Evolutionary conservation across 1,140 invertebrate genomes (phyloP), one percentile per base, ranked within the genome.

Genomic region (Zaprionus capensis): DNA sequence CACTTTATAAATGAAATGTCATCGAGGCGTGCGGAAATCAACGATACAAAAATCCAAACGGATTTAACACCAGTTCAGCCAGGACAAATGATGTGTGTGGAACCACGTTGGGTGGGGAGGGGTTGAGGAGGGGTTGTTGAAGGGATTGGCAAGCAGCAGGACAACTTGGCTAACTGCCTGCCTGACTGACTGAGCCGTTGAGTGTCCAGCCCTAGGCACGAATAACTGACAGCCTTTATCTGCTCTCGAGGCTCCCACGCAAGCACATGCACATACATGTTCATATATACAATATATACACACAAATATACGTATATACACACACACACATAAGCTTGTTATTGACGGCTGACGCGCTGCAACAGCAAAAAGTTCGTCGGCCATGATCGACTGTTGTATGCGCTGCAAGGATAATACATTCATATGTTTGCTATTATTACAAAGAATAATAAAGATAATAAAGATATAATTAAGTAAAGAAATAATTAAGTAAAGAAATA

Each of bases 1-100:
- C 85, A 90, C 82, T 90, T 90, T 90, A 90, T 90, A 90, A 90
- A 90, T 90, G 85, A 85, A 90, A 85, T 90, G 85, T 90, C 85
- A 90, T 90, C 90, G 79, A 90, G 81, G 85, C 81, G 77, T 90
- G 85, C 66, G 85, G 81, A 82, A 81, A 88, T 90, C 85, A 90
- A 67, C 64, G 76, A 81, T 75, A 75, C 61, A 71, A 71, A 81
- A 75, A 75, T 71, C 70, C 76, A 81, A 69, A 70, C 86, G 78
- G 80, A 87, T 88, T 87, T 86, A 87, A 87, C 84, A 87, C 78
- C 78, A 84, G 72, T 63, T 38, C 58, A 46, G 59, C 14, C 57
- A 57, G 38, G 59, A 55, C 69, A 80, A 79, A 79, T 79, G 73
- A 72, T 74, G 77, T 65, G 68, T 65, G 68, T 38, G n/a, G 5